Conservation (phyloP, 1,140 invertebrate genomes). For the Metaphire vulgaris region DNA sequence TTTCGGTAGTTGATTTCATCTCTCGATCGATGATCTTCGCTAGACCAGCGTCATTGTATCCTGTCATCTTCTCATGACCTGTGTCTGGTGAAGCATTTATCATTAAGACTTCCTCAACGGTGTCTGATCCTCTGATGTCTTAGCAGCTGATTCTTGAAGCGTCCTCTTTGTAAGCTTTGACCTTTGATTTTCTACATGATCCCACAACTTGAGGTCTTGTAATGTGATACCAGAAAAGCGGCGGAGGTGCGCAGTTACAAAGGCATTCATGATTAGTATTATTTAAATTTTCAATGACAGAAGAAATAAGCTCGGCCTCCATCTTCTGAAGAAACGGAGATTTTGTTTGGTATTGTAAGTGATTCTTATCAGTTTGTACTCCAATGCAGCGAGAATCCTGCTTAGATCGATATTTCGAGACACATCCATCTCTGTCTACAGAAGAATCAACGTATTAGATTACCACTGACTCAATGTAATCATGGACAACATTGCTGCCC, state of each 20-base stretch:
- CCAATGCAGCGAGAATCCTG: too few species aligned
- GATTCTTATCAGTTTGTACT: background rate
- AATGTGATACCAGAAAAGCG: background rate
- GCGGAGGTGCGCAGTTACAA: background rate
- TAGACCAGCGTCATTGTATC: background rate
- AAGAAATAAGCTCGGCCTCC: background rate
- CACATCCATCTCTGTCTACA: too few species aligned
- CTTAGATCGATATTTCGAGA: too few species aligned
- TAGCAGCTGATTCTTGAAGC: too few species aligned
- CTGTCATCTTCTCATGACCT: too few species aligned
- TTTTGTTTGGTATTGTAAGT: background rate
- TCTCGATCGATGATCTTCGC: background rate
- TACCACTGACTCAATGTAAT: too few species aligned
- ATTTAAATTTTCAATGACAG: background rate
- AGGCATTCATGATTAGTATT: background rate
- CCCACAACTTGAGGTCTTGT: background rate
- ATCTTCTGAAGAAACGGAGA: slow-evolving; percentile 1
- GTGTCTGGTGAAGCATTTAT: too few species aligned
- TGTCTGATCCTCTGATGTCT: too few species aligned
- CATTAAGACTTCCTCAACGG: too few species aligned
- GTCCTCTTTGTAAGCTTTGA: too few species aligned
- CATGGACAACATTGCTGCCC: too few species aligned
- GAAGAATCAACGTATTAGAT: too few species aligned
- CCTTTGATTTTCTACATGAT: background rate
- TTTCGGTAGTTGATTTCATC: background rate